Conservation (phyloP, 1,140 invertebrate genomes). For the Sarcophaga bullata region DNA sequence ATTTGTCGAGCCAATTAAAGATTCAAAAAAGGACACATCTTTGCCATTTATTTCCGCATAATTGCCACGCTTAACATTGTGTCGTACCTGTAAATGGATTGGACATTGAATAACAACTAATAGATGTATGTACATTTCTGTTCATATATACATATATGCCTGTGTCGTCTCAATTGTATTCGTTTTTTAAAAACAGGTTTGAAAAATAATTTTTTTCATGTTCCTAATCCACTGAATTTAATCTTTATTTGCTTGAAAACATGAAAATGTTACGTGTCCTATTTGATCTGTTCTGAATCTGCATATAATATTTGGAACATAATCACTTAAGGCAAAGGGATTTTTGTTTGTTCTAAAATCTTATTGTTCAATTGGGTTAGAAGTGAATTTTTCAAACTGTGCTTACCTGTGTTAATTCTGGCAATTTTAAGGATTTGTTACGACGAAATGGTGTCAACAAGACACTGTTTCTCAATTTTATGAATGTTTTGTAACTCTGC, state of each 20-base stretch:
- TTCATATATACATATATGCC: not conserved
- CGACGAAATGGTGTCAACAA: constrained; percentile 18
- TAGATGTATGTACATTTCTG: not conserved
- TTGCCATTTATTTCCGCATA: constrained; percentile 64
- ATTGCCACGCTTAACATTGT: constrained; percentile 67
- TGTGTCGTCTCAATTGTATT: not conserved
- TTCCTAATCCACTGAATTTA: no score
- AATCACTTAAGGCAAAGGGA: no score
- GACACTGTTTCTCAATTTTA: not conserved
- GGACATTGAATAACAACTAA: not conserved
- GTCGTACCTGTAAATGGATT: constrained; percentile 60
- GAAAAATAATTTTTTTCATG: no score
- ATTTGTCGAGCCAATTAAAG: constrained; percentile 74
- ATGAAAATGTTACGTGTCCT: no score
- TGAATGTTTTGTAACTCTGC: not conserved
- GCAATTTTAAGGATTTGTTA: constrained; percentile 41
- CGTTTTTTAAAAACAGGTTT: not conserved
- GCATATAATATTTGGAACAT: no score
- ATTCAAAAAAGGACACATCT: constrained; percentile 79
- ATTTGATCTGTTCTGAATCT: no score
- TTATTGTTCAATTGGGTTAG: no score
- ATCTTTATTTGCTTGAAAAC: no score
- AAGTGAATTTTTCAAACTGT: not conserved
- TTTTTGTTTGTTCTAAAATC: no score
- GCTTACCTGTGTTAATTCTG: constrained; percentile 44